Base-by-base conservation (phyloP, 2,113 vertebrate species). In the Suncus etruscus region DNA sequence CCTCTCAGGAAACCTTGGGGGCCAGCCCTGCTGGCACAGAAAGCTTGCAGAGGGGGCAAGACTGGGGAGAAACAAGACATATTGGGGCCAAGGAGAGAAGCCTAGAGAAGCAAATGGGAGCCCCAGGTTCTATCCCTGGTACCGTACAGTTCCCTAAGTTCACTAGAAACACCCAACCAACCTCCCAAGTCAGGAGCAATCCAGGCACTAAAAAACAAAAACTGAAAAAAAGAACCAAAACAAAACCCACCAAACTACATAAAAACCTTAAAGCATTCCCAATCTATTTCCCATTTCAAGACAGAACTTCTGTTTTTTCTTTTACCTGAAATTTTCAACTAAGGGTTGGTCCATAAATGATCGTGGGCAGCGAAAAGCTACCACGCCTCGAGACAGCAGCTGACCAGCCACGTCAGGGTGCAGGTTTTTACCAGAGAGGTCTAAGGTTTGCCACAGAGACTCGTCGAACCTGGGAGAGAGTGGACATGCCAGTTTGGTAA, bases 381-480 rank as follows among this genome's bases (percentile, higher is more conserved):
- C 95, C 65, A 99, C 97, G 0, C 99, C 98, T 1, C 97, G 96
- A 15, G 97, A 97, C 70, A 99, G 96, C 83, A 99, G 95, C 74
- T 97, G 98, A 61, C 98, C 98, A 68, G 98, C 97, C 18, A 98
- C 98, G 0, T 96, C 97, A 0, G 97, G 98, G 2, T 95, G 87
- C 83, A 99, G 96, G 91, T 97, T 98, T 95, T 96, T 96, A 14
- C 98, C 98, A 50, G 98, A 96, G 93, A 99, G 97, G 91, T 99
- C 99, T 29, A 99, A 98, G 29, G 98, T 98, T 87, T 98, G 97
- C 99, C 99, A 99, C 58, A 99, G 97, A 25, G 98, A 99, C 94
- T 99, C 98, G 24, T 99, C 99, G 72, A 98, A 98, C 95, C 99
- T 99, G 83, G 39, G 89, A 94, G 14, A 76, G 75, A 83, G 92